These are phyloP conservation scores for Axis porcinus DNA, from an alignment of 2,113 vertebrate species.

Conservation along the genomic window DNA sequence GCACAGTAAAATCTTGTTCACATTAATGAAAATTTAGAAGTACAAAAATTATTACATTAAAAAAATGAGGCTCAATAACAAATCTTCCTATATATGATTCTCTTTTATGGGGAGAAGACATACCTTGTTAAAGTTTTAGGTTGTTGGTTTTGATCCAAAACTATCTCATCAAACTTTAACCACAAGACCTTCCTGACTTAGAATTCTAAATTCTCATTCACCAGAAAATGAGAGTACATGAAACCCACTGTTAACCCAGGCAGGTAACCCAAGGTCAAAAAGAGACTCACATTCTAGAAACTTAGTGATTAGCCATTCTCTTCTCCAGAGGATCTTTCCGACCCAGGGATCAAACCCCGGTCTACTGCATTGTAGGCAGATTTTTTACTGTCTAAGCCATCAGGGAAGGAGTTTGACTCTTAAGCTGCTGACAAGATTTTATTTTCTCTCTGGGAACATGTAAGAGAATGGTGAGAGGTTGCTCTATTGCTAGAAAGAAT, in stretches of 20 bases:
- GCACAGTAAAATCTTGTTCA: background rate
- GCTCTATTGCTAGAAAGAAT: background rate
- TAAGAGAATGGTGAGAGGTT: background rate
- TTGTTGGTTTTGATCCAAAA: background rate
- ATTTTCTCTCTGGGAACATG: conserved; percentile 4
- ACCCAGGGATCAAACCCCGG: background rate
- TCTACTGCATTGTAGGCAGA: background rate
- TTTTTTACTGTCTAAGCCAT: background rate
- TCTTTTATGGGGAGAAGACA: background rate
- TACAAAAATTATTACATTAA: background rate
- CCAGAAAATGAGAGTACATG: background rate
- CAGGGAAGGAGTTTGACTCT: background rate
- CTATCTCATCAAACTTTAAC: background rate
- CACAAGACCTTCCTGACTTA: background rate
- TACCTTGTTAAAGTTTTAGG: background rate
- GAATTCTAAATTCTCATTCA: background rate
- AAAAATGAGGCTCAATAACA: background rate
- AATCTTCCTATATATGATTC: background rate
- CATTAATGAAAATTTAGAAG: background rate
- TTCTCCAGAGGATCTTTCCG: background rate
- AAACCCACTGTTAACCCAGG: background rate
- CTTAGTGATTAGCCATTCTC: background rate
- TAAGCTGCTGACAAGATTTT: background rate
- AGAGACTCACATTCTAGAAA: background rate
- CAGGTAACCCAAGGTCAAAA: background rate